Percentiles rank a stretch among this genome's conserved stretches.
Evolutionary conservation across 2,797 vertebrate species (phyloP).

Genomic region (Euthynnus affinis): DNA sequence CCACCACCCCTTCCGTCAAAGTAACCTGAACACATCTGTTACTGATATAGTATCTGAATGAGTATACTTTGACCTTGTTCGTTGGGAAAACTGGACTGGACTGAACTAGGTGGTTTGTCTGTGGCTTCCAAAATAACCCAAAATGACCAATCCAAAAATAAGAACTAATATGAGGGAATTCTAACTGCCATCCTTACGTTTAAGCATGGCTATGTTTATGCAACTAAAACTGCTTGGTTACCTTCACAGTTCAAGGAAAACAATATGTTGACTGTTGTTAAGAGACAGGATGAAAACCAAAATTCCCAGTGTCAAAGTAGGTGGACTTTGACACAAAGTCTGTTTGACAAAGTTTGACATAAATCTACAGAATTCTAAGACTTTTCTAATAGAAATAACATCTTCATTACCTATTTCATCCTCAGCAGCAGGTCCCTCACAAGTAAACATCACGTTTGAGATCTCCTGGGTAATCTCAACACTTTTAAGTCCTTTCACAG

Average conservation of each 20-base stretch:
- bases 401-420: background rate
- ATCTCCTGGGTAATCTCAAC: background rate
- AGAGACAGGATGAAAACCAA: background rate
- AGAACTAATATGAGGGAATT: background rate
- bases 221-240: background rate
- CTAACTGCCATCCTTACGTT: background rate
- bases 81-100: background rate
- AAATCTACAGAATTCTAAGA: background rate
- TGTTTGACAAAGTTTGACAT: too few species aligned
- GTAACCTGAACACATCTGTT: conserved; percentile 41
- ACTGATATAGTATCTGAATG: conserved; percentile 40
- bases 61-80: conserved; percentile 36
- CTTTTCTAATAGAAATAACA: background rate
- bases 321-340: too few species aligned
- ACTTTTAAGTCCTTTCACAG: background rate
- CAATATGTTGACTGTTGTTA: background rate
- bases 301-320: background rate
- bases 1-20: conserved; percentile 34
- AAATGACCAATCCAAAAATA: background rate
- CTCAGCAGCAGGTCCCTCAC: background rate
- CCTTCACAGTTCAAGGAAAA: background rate
- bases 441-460: conserved; percentile 1
- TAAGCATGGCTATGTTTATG: background rate
- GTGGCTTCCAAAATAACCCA: background rate
- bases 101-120: background rate